Evolutionary conservation across 2,113 vertebrate species (phyloP), one percentile per base, ranked within the genome.

Genomic region (Sturnus vulgaris): DNA sequence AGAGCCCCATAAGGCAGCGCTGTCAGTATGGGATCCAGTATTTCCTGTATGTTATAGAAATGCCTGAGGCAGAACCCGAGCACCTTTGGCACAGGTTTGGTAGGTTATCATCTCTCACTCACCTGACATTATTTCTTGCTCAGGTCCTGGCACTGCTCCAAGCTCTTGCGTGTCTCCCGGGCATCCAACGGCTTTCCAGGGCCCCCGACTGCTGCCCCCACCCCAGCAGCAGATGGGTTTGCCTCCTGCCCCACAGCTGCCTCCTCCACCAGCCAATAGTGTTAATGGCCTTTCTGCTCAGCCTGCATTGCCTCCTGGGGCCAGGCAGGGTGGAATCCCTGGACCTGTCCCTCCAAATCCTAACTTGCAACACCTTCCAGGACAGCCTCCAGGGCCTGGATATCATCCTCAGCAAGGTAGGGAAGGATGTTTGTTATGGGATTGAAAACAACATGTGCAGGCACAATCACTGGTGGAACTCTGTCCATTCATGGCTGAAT

Each of bases 371-470:
- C 97, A 98, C 19, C 97, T 97, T n/a, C 93, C 97, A 7, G 98
- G 98, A 81, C 97, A 98, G 82, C 81, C 73, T 33, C 91, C 97
- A 88, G 98, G 97, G 40, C 47, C 97, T 81, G 98, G 98, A 24
- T 99, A 98, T 92, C 97, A 97, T 87, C 98, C 98, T 28, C 99
- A 98, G 97, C 97, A 97, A 96, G 98, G 99, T 99, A 98, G 90
- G 94, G 75, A n/a, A 11, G 24, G 37, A 13, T 52, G 19, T 15
- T 84, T 81, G 19, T 18, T 86, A 3, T 6, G 8, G 60, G 37
- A 35, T 7, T 35, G 53, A 30, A 66, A 77, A 20, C 33, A 66
- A 86, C 72, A 8, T 3, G 2, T n/a, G 10, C 4, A 6, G 44
- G 35, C 64, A 65, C 55, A 55, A 6, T 59, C 30, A 14, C 30